Conservation (phyloP, 2,888 invertebrate species). For the Caenorhabditis uteleia region DNA sequence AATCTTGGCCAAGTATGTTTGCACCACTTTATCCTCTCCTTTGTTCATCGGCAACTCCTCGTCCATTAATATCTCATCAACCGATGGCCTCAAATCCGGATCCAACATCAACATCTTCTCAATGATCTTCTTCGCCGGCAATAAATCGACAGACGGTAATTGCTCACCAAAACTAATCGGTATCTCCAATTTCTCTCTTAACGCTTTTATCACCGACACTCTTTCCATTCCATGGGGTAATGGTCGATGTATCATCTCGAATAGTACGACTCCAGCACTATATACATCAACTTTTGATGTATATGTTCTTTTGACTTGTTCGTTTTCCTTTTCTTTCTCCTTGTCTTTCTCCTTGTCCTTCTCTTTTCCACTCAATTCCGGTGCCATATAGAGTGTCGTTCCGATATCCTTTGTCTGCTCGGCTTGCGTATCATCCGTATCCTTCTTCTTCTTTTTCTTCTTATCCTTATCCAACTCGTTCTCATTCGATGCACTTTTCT, state of each 20-base stretch:
- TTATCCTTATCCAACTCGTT: not conserved
- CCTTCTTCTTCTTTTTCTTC: not conserved
- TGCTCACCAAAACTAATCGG: slow-evolving; percentile 11
- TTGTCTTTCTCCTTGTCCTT: no score
- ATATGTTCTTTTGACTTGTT: slow-evolving; percentile 34
- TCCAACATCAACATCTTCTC: slow-evolving; percentile 48
- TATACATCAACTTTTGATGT: slow-evolving; percentile 77
- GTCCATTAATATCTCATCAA: slow-evolving; percentile 47
- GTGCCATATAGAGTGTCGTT: slow-evolving; percentile 92
- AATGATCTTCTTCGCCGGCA: slow-evolving; percentile 35
- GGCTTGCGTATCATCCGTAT: not conserved
- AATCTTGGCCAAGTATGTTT: slow-evolving; percentile 14
- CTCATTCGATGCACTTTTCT: slow-evolving; percentile 6
- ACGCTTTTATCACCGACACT: slow-evolving; percentile 77
- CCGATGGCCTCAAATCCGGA: slow-evolving; percentile 50
- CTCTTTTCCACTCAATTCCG: slow-evolving; percentile 78
- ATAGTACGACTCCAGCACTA: slow-evolving; percentile 72
- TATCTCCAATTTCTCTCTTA: slow-evolving; percentile 13
- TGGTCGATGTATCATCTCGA: slow-evolving; percentile 85
- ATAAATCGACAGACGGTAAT: slow-evolving; percentile 5
- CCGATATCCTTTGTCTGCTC: slow-evolving; percentile 78
- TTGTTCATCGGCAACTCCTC: slow-evolving; percentile 54
- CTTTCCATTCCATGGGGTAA: slow-evolving; percentile 88
- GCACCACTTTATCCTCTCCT: slow-evolving; percentile 46
- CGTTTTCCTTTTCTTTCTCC: no score